Evolutionary conservation across 2,113 vertebrate species (phyloP).

Genomic region (Hystrix brachyura): DNA sequence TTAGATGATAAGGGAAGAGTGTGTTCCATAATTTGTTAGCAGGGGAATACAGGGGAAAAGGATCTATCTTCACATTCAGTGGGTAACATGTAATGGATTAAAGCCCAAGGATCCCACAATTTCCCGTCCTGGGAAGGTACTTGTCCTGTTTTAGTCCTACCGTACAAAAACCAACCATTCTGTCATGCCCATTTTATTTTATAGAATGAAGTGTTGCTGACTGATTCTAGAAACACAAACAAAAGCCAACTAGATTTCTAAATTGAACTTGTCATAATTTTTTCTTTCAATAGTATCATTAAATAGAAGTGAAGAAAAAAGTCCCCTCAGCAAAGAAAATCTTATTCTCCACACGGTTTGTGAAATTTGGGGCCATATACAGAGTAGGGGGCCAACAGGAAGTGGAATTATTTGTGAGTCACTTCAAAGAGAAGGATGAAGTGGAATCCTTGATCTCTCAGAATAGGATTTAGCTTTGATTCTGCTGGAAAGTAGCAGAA

Average conservation of each 20-base stretch:
- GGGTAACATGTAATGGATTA: no score
- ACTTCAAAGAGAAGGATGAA: constrained; percentile 48
- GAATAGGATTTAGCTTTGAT: constrained; percentile 14
- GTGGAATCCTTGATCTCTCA: background rate
- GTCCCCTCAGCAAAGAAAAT: background rate
- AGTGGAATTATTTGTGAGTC: background rate
- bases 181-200: background rate
- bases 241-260: background rate
- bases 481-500: background rate
- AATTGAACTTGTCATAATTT: background rate
- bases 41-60: no score
- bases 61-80: no score
- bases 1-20: no score
- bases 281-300: background rate
- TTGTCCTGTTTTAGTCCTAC: background rate
- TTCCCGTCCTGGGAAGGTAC: no score
- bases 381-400: background rate
- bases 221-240: background rate
- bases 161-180: background rate
- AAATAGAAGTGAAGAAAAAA: background rate
- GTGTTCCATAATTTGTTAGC: no score
- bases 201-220: background rate
- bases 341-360: background rate
- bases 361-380: background rate
- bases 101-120: no score